A percentile compares a stretch with the other conserved stretches of the same genome.
Evolutionary conservation across 2,888 invertebrate species (phyloP).

Genomic region (Oithona nana): DNA sequence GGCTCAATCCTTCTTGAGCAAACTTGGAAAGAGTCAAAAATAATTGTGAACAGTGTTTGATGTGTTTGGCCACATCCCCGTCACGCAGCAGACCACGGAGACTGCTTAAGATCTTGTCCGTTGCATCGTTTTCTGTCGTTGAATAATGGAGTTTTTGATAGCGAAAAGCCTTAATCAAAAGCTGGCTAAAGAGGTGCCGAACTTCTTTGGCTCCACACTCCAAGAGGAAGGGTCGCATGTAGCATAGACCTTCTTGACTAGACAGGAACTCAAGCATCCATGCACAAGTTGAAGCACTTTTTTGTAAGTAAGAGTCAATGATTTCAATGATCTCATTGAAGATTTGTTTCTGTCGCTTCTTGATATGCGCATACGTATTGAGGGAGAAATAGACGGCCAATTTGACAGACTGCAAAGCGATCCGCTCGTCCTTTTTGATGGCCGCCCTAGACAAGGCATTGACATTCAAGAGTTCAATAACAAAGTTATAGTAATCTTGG

Average conservation of each 20-base stretch:
- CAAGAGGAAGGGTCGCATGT: constrained; percentile 29
- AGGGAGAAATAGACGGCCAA: constrained; percentile 29
- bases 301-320: constrained; percentile 23
- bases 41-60: constrained; percentile 30
- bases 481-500: constrained; percentile 30
- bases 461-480: constrained; percentile 25
- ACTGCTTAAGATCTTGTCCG: constrained; percentile 25
- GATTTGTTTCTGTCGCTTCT: constrained; percentile 23
- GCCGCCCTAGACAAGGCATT: not conserved
- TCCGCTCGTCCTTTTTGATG: not conserved
- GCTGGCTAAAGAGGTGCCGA: constrained; percentile 22
- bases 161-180: not conserved
- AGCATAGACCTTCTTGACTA: constrained; percentile 25
- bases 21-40: constrained; percentile 29
- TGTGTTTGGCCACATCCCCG: constrained; percentile 30
- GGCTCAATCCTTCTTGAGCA: constrained; percentile 27
- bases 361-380: constrained; percentile 31
- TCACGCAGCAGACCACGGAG: constrained; percentile 26
- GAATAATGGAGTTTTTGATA: not conserved
- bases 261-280: constrained; percentile 29
- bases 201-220: constrained; percentile 30
- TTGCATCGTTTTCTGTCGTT: not conserved
- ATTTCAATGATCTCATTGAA: constrained; percentile 28
- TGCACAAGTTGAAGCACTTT: constrained; percentile 26
- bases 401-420: constrained; percentile 23